Evolutionary conservation across 2,888 invertebrate species (phyloP), one percentile per base, ranked within the genome.

Genomic region (Bhutanitis thaidina): DNA sequence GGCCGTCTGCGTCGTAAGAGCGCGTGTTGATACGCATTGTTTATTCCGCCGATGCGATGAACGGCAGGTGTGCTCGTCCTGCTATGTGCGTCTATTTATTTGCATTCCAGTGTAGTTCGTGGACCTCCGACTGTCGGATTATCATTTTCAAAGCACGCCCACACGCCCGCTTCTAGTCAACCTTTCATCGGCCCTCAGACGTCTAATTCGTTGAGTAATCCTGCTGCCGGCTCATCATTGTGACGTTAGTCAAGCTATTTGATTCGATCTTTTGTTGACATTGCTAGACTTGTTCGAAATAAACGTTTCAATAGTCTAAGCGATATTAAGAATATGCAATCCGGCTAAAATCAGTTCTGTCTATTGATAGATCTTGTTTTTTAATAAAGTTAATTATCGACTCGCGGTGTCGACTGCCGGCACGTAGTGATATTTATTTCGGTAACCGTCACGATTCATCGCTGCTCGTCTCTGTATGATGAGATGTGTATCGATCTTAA

Each of bases 71-170:
- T 77, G 72, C 72, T 74, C 81, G 76, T 81, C 84, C 82, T 85
- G 83, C 80, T 78, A 79, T 79, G 69, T 72, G 74, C 74, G 78
- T 77, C 74, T 81, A 85, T 85, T 85, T 88, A 83, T 87, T 88
- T 87, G 86, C 87, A 84, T 87, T 80, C 87, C 86, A 67, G 73
- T 71, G 69, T 74, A 78, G 86, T 84, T 86, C 86, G 79, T 78
- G 77, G 77, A 84, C 85, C 84, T 71, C 74, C 67, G 63, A 57
- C 62, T 65, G 68, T 67, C 60, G 66, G 74, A 77, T 83, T 77
- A 76, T 74, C 71, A 78, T 80, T 78, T 77, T 81, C 74, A 76
- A 72, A 68, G 62, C 59, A 59, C 74, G 69, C 76, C 78, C 71
- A 79, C 80, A 67, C 69, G 43, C 29, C 54, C 64, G 56, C 56